Percentiles rank a stretch among this genome's conserved stretches.
phyloP scores from a whole-genome alignment of 2,888 invertebrate genomes.

The Erannis defoliaria region DNA sequence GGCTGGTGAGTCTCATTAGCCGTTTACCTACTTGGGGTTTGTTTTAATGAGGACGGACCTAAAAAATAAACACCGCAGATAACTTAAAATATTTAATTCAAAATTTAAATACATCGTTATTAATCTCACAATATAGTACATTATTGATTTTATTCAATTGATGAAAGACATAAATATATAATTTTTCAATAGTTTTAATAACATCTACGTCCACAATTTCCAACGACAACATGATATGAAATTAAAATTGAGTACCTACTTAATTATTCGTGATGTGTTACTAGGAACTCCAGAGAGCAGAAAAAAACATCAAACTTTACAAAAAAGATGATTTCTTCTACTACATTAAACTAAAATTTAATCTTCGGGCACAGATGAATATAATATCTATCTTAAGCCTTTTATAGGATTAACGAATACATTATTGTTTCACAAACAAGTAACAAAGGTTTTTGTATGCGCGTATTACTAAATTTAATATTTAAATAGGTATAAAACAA shows the following conservation, averaged over 20 bases:
- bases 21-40: not conserved
- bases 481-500: conserved; percentile 25
- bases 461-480: conserved; percentile 3
- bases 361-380: not conserved
- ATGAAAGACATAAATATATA: conserved; percentile 24
- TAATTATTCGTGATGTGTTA: no score
- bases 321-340: not conserved
- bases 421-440: conserved; percentile 11
- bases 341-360: not conserved
- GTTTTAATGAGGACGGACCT: not conserved
- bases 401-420: not conserved
- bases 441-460: conserved; percentile 8
- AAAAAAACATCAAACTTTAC: not conserved
- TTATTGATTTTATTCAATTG: conserved; percentile 28
- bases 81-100: conserved; percentile 38
- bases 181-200: conserved; percentile 7
- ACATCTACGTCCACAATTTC: not conserved
- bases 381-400: not conserved
- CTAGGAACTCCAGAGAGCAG: conserved; percentile 21
- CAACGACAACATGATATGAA: not conserved
- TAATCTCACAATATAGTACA: conserved; percentile 36
- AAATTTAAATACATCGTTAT: conserved; percentile 37
- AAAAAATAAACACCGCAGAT: conserved; percentile 2
- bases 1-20: no score
- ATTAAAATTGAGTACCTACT: conserved; percentile 1